A percentile compares a stretch with the other conserved stretches of the same genome.
phyloP scores from a whole-genome alignment of 2,888 invertebrate genomes.

The Acleris holmiana region DNA sequence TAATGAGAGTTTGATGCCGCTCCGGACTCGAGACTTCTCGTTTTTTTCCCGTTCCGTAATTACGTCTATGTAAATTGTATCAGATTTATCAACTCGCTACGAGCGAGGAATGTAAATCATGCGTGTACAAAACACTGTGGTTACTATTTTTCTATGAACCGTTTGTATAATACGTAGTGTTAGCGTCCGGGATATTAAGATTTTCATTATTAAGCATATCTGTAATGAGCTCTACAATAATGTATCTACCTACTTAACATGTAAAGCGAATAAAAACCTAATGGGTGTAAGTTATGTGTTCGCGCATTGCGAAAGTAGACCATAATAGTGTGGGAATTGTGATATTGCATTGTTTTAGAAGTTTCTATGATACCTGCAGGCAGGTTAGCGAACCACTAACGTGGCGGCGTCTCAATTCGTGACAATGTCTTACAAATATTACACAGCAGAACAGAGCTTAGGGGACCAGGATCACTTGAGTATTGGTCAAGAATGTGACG shows the following conservation, averaged over 20 bases:
- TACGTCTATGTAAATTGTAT: conserved; percentile 75
- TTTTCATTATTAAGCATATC: not conserved
- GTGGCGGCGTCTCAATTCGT: not conserved
- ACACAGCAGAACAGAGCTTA: not conserved
- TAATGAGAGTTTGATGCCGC: conserved; percentile 70
- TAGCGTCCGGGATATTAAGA: conserved; percentile 10
- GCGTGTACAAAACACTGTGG: conserved; percentile 44
- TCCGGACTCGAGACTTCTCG: conserved; percentile 56
- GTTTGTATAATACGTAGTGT: conserved; percentile 21
- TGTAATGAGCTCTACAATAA: conserved; percentile 20
- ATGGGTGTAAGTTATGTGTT: conserved; percentile 26
- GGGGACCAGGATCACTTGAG: no score
- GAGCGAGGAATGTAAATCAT: conserved; percentile 60
- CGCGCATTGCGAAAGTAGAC: conserved; percentile 31
- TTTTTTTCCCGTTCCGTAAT: conserved; percentile 63
- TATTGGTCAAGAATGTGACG: no score
- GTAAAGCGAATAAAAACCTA: conserved; percentile 22
- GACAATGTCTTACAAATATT: not conserved
- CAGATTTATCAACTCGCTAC: conserved; percentile 70
- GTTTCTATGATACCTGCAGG: conserved; percentile 23
- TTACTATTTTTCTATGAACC: conserved; percentile 40
- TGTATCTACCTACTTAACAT: conserved; percentile 10
- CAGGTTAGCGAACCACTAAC: conserved; percentile 5
- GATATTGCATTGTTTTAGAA: conserved; percentile 35
- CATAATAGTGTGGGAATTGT: conserved; percentile 33